Evolutionary conservation across 64 coral and sea anemone genomes (phyloP).

Genomic region (Acropora tenuis): DNA sequence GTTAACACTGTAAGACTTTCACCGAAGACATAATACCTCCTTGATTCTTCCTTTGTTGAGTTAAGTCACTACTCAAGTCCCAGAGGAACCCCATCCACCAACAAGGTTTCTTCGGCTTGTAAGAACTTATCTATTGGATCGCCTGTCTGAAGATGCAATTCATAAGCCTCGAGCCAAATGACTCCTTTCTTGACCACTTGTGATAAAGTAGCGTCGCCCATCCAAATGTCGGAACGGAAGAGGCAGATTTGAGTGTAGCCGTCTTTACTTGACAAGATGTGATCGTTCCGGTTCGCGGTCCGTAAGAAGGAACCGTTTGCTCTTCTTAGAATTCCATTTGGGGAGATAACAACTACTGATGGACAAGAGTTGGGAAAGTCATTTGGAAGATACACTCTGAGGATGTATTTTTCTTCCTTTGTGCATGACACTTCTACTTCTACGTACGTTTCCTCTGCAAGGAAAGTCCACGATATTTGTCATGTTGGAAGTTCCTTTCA

Average conservation of each 20-base stretch:
- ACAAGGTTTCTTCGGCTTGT: not conserved
- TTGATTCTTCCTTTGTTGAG: no score
- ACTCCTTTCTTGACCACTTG: conserved; percentile 51
- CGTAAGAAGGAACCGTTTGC: not conserved
- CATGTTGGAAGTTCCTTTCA: conserved; percentile 41
- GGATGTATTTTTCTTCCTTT: conserved; percentile 55
- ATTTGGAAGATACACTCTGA: conserved; percentile 53
- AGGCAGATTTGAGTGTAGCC: conserved; percentile 53
- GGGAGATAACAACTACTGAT: conserved; percentile 39
- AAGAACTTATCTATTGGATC: conserved; percentile 57
- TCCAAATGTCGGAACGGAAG: conserved; percentile 5
- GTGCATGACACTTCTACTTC: conserved; percentile 27
- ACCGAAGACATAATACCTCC: no score
- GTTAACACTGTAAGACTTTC: no score
- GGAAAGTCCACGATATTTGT: conserved; percentile 77
- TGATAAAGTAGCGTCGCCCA: conserved; percentile 26
- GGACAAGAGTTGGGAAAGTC: conserved; percentile 73
- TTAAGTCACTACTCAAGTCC: not conserved
- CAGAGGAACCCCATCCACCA: not conserved
- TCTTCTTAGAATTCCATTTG: not conserved
- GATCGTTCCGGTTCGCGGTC: not conserved
- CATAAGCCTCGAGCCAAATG: conserved; percentile 54
- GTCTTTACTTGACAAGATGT: conserved; percentile 17
- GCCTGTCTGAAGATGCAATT: conserved; percentile 24
- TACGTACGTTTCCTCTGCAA: conserved; percentile 12